Evolutionary conservation across 2,888 invertebrate species (phyloP).

Genomic region (Mechanitis mazaeus): DNA sequence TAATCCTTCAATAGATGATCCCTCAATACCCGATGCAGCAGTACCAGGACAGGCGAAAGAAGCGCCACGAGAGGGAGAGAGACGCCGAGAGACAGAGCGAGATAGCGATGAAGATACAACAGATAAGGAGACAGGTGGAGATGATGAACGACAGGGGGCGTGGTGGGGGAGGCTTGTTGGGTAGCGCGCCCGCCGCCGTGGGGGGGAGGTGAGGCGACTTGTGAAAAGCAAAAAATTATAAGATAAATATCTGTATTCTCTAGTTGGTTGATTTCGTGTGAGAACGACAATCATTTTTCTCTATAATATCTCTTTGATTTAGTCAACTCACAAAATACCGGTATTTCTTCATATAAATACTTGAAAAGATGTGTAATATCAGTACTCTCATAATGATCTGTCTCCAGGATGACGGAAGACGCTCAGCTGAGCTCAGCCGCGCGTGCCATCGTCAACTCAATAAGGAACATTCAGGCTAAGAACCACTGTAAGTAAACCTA

Average conservation of each 20-base stretch:
- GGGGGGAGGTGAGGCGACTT: conserved; percentile 42
- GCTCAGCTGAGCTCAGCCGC: conserved; percentile 53
- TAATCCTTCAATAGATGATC: conserved; percentile 17
- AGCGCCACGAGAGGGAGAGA: conserved; percentile 22
- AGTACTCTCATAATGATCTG: neutral
- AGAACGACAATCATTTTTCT: too few relatives aligned
- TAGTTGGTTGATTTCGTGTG: too few relatives aligned
- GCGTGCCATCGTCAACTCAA: conserved; percentile 61
- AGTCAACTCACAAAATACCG: too few relatives aligned
- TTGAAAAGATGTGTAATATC: neutral
- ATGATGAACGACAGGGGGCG: conserved; percentile 39
- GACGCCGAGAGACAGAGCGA: conserved; percentile 35
- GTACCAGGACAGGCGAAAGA: conserved; percentile 33
- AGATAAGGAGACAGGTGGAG: conserved; percentile 57
- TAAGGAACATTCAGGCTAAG: conserved; percentile 57
- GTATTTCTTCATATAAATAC: neutral
- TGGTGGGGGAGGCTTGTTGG: conserved; percentile 53
- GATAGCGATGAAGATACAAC: conserved; percentile 54
- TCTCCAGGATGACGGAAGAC: conserved; percentile 39
- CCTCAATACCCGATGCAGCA: conserved; percentile 37
- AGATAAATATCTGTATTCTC: neutral
- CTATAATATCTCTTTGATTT: too few relatives aligned
- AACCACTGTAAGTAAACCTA: conserved; percentile 49
- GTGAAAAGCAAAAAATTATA: neutral
- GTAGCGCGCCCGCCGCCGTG: conserved; percentile 47